Evolutionary conservation across 2,797 vertebrate genomes (phyloP).

Genomic region (Pristis pectinata): DNA sequence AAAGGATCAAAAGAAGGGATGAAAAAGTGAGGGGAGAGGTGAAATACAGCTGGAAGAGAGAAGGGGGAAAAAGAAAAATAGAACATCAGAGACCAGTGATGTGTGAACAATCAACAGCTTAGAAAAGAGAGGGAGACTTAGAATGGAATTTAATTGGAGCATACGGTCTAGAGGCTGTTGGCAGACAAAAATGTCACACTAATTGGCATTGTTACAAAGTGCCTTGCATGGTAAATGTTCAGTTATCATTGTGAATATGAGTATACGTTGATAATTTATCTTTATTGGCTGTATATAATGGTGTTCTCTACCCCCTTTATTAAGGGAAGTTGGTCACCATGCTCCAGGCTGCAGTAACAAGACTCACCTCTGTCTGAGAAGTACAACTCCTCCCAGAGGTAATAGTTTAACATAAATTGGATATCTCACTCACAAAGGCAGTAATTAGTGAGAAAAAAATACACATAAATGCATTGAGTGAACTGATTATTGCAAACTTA

Average conservation of each 20-base stretch:
- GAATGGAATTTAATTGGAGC: not conserved
- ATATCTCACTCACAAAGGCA: not conserved
- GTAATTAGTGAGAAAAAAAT: constrained; percentile 19
- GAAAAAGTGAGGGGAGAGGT: not conserved
- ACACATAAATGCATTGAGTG: not conserved
- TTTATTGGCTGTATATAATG: not conserved
- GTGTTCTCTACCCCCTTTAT: not conserved
- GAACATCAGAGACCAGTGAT: not conserved
- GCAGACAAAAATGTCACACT: not conserved
- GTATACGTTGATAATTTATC: not conserved
- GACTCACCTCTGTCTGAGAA: not conserved
- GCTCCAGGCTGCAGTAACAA: not conserved
- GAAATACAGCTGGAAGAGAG: not conserved
- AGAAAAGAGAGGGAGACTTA: not conserved
- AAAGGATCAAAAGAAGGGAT: not conserved
- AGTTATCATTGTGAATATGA: not conserved
- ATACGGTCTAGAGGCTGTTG: not conserved
- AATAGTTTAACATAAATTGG: not conserved
- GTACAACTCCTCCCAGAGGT: not conserved
- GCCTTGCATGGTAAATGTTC: not conserved
- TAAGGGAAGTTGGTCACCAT: not conserved
- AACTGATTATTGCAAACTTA: not conserved
- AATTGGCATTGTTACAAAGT: not conserved
- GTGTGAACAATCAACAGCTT: not conserved
- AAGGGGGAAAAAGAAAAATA: not conserved